Conservation (phyloP, 2,797 vertebrate genomes). For the Okamejei kenojei region DNA sequence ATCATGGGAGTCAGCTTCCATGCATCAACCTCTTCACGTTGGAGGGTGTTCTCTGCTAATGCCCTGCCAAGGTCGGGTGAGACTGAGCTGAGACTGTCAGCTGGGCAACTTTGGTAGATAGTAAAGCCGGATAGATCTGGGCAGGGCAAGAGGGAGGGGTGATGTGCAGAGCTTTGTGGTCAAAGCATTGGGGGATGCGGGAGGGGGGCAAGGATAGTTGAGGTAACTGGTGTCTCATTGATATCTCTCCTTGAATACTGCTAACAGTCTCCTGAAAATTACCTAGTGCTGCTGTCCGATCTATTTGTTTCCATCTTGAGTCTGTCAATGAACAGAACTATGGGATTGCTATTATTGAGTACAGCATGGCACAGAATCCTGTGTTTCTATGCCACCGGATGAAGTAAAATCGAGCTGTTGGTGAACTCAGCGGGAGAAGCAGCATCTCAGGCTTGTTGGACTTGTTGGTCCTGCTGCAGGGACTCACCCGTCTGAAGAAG, state of each 20-base stretch:
- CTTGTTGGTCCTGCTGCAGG: no score
- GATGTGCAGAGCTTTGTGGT: not conserved
- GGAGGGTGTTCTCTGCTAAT: not conserved
- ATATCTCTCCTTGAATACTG: not conserved
- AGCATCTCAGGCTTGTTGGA: no score
- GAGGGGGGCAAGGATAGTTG: no score
- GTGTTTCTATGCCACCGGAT: no score
- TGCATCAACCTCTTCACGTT: not conserved
- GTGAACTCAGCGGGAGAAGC: no score
- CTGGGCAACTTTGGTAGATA: not conserved
- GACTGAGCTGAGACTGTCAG: not conserved
- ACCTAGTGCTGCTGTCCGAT: no score
- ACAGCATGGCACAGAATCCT: no score
- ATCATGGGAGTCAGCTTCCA: not conserved
- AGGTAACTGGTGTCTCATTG: not conserved
- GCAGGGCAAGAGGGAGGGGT: no score
- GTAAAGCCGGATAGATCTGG: not conserved
- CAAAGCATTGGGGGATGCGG: not conserved
- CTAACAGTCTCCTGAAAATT: not conserved
- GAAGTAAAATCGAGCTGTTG: no score
- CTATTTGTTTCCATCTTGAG: not conserved
- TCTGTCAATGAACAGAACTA: not conserved
- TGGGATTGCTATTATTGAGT: not conserved
- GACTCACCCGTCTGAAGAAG: no score
- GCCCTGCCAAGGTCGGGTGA: not conserved